Conservation (phyloP, 2,888 invertebrate species). For the Drosophila acutilabella region DNA sequence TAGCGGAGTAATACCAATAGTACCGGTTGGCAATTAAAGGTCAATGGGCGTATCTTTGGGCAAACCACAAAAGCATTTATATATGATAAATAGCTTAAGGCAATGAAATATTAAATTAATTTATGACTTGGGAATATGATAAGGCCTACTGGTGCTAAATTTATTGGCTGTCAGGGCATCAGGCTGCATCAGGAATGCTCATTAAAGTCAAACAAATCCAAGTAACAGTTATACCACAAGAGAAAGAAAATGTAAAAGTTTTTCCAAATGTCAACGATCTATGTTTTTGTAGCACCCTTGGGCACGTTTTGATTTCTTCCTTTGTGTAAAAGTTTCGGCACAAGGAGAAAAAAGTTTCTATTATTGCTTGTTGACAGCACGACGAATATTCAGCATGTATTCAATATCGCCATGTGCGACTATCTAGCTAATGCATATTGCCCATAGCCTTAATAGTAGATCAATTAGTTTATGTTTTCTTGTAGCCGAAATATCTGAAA, state of each 20-base stretch:
- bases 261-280: slow-evolving; percentile 35
- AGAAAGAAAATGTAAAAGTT: slow-evolving; percentile 51
- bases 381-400: slow-evolving; percentile 54
- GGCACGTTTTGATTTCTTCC: slow-evolving; percentile 64
- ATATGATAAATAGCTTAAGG: slow-evolving; percentile 41
- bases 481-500: too few relatives aligned
- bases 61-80: background rate
- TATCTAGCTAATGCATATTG: slow-evolving; percentile 39
- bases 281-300: slow-evolving; percentile 42
- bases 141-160: slow-evolving; percentile 20
- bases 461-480: slow-evolving; percentile 61
- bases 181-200: slow-evolving; percentile 29
- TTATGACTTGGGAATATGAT: slow-evolving; percentile 32
- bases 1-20: slow-evolving; percentile 5
- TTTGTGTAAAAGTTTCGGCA: slow-evolving; percentile 40
- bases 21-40: slow-evolving; percentile 36
- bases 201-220: slow-evolving; percentile 42
- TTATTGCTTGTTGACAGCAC: slow-evolving; percentile 46
- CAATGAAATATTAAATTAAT: slow-evolving; percentile 47
- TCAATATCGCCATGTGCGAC: slow-evolving; percentile 31
- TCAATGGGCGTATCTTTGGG: slow-evolving; percentile 46
- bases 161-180: slow-evolving; percentile 31
- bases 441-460: slow-evolving; percentile 55
- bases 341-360: slow-evolving; percentile 37
- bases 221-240: slow-evolving; percentile 34